phyloP scores from a whole-genome alignment of 2,797 vertebrate genomes.

The Salarias fasciatus region DNA sequence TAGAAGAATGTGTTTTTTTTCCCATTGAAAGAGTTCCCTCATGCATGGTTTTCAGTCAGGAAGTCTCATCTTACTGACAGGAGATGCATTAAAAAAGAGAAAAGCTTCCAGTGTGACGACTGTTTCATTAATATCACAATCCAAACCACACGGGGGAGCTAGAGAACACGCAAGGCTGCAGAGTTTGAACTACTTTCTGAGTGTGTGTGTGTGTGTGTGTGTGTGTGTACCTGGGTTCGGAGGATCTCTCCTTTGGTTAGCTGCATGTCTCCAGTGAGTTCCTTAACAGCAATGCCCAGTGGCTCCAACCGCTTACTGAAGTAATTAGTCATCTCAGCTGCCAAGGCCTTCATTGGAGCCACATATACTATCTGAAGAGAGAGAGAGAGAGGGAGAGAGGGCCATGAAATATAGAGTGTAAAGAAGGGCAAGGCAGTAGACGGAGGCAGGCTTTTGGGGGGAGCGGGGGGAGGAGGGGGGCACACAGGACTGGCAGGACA shows the following conservation, averaged over 20 bases:
- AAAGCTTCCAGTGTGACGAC: too few species aligned
- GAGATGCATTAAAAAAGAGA: too few species aligned
- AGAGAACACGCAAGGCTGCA: slow-evolving; percentile 26
- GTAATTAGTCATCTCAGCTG: slow-evolving; percentile 99
- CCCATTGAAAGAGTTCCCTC: too few species aligned
- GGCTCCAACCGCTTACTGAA: slow-evolving; percentile 96
- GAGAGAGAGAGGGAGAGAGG: slow-evolving; percentile 29
- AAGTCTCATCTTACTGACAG: too few species aligned
- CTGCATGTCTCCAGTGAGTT: slow-evolving; percentile 98
- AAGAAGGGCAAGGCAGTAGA: slow-evolving; percentile 21
- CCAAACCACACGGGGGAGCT: slow-evolving; percentile 43
- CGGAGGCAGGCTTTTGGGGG: not conserved
- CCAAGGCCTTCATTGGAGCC: slow-evolving; percentile 99
- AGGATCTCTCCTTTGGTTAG: slow-evolving; percentile 96
- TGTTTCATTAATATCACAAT: slow-evolving; percentile 1
- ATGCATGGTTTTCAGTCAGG: too few species aligned
- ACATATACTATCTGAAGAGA: slow-evolving; percentile 93
- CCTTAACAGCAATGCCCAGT: slow-evolving; percentile 93
- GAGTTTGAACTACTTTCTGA: not conserved
- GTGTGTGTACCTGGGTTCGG: slow-evolving; percentile 69
- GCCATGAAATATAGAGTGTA: slow-evolving; percentile 15
- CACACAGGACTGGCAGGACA: slow-evolving; percentile 75
- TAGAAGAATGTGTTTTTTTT: too few species aligned
- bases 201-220: slow-evolving; percentile 4
- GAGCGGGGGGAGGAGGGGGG: not conserved